Evolutionary conservation across 2,888 invertebrate genomes (phyloP), one percentile per base, ranked within the genome.

Genomic region (Sabellastarte sp.): DNA sequence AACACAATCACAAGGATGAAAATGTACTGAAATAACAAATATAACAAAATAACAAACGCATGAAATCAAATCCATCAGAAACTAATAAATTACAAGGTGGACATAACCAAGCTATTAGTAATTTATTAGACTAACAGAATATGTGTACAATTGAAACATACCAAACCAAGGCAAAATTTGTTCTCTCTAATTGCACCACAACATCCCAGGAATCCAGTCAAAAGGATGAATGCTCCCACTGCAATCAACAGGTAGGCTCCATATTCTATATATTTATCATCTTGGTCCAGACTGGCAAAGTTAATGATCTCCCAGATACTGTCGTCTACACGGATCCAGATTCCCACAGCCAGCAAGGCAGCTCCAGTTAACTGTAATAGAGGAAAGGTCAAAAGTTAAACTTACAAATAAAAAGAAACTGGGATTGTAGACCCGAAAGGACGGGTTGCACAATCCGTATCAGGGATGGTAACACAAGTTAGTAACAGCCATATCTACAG

Each of bases 131-230:
- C n/a, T n/a, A n/a, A n/a, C n/a, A n/a, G n/a, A n/a, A n/a, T n/a
- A n/a, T n/a, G n/a, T n/a, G n/a, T n/a, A n/a, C n/a, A n/a, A n/a
- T n/a, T n/a, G n/a, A n/a, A n/a, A n/a, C n/a, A n/a, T 76, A 86
- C 86, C 73, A 83, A 78, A 65, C 84, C 84, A 32, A 86, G 78
- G 74, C 86, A 77, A 71, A 84, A 85, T 67, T 84, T 83, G 78
- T 84, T 87, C 67, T 86, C 86, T 64, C 85, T 84, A 56, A 87
- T 80, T 31, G 87, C 86, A 1, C 87, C 88, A 68, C 87, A 87
- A 73, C 88, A 88, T 26, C 88, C 88, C 70, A 87, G 85, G 79
- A 88, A 86, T 33, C 87, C 87, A n/a, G 87, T 86, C 33, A 86
- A 77, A 67, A 88, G 82, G 51, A 87, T 84, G 64, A 86, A 83